Conservation (phyloP, 1,140 invertebrate species). For the Melipona quadrifasciata region DNA sequence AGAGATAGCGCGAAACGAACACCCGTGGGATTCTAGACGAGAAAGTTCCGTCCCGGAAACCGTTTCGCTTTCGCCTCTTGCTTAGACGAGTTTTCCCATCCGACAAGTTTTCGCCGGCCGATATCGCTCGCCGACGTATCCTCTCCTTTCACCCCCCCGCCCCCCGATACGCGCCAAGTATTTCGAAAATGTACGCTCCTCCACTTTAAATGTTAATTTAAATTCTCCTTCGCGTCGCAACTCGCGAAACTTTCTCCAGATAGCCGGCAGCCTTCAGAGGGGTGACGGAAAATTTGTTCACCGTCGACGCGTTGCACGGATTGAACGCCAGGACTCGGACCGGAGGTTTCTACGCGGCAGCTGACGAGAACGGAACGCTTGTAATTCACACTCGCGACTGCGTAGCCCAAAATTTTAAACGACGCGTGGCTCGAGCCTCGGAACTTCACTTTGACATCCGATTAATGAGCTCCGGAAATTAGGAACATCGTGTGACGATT, state of each 20-base stretch:
- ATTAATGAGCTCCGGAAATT: constrained; percentile 57
- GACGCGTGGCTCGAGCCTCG: no score
- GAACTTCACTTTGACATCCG: constrained; percentile 20
- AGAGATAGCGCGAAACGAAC: constrained; percentile 46
- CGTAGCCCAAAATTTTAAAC: constrained; percentile 11
- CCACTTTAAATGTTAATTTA: constrained; percentile 43
- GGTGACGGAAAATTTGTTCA: not conserved
- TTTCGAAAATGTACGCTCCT: constrained; percentile 31
- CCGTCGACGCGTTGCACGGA: not conserved
- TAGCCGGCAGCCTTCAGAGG: not conserved
- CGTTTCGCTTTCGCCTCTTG: constrained; percentile 28
- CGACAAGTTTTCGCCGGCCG: constrained; percentile 5
- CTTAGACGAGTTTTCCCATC: constrained; percentile 48
- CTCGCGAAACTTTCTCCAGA: not conserved
- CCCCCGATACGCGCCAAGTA: not conserved
- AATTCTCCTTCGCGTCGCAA: constrained; percentile 7
- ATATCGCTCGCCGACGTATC: not conserved
- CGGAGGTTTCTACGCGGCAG: not conserved
- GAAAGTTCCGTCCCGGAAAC: constrained; percentile 59
- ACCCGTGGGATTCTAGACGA: constrained; percentile 59
- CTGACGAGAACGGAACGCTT: not conserved
- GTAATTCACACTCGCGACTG: not conserved
- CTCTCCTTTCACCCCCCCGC: no score
- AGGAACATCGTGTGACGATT: not conserved
- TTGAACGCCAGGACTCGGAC: not conserved